These are phyloP conservation scores for Murina feae DNA, from an alignment of 2,113 vertebrate genomes.

Conservation along the genomic window DNA sequence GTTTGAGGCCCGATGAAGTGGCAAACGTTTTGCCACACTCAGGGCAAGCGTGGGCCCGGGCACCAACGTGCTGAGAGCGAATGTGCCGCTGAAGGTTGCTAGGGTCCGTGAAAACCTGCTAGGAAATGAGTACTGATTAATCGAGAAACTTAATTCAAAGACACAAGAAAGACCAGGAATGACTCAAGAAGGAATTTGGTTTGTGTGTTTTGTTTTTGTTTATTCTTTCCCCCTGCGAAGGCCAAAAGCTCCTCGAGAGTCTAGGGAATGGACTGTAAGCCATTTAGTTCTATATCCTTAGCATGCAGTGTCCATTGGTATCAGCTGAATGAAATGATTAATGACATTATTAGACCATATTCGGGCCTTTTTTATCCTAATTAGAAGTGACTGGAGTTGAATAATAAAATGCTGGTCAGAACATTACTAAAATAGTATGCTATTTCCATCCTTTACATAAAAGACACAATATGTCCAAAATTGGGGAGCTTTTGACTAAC, in stretches of 20 bases:
- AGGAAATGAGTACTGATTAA: constrained; percentile 92
- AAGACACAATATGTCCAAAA: not conserved
- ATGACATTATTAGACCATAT: not conserved
- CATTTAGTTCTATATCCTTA: not conserved
- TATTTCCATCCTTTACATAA: constrained; percentile 1
- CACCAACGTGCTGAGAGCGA: constrained; percentile 98
- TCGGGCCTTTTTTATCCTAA: not conserved
- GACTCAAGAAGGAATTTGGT: constrained; percentile 14
- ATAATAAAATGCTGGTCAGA: not conserved
- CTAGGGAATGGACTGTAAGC: not conserved
- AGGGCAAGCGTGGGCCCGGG: constrained; percentile 96
- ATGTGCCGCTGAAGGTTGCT: constrained; percentile 99
- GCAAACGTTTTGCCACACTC: constrained; percentile 99
- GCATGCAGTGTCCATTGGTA: too few relatives aligned
- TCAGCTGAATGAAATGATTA: not conserved
- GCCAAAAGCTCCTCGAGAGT: not conserved
- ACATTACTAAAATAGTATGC: not conserved
- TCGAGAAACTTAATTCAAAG: constrained; percentile 79
- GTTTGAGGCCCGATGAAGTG: constrained; percentile 99
- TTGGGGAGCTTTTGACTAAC: not conserved
- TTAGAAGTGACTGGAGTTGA: not conserved
- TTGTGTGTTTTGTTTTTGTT: not conserved
- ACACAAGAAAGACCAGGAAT: constrained; percentile 55
- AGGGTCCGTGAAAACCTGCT: constrained; percentile 99
- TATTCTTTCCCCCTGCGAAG: not conserved